A percentile compares a stretch with the other conserved stretches of the same genome.
Evolutionary conservation across 1,140 invertebrate species (phyloP).

Genomic region (Caenorhabditis brenneri): DNA sequence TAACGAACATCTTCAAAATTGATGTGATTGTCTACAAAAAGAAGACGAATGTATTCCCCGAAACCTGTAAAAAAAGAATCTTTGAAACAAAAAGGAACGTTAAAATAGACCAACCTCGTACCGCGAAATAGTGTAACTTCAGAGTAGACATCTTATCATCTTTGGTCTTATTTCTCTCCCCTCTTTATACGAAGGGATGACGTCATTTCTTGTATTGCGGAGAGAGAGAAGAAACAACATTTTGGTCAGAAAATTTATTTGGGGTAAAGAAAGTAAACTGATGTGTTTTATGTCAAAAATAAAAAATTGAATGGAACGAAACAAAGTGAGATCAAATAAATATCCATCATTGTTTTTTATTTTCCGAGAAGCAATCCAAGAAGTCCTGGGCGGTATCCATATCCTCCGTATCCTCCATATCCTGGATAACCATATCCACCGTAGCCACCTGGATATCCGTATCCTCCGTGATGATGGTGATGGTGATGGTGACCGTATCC

Average conservation of each 20-base stretch:
- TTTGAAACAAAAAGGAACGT: too few species aligned
- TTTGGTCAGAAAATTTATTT: too few species aligned
- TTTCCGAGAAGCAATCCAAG: neutral
- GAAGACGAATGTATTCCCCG: conserved; percentile 79
- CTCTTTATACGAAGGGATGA: too few species aligned
- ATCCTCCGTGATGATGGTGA: neutral
- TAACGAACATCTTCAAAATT: conserved; percentile 79
- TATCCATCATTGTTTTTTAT: neutral
- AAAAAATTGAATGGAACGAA: too few species aligned
- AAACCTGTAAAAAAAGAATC: neutral
- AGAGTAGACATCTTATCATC: too few species aligned
- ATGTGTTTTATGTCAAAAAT: too few species aligned
- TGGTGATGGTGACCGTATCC: neutral
- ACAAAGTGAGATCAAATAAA: neutral
- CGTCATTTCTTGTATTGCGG: too few species aligned
- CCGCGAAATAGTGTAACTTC: conserved; percentile 77
- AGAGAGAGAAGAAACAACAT: too few species aligned
- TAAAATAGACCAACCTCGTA: conserved; percentile 75
- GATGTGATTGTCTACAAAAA: conserved; percentile 78
- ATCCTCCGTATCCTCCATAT: neutral
- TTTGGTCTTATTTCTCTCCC: too few species aligned
- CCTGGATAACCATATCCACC: neutral
- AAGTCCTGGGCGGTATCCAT: neutral
- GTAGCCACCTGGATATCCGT: neutral
- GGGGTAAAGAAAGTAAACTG: too few species aligned